A percentile compares a stretch with the other conserved stretches of the same genome.
Evolutionary conservation across 2,888 invertebrate genomes (phyloP).

Genomic region (Polia nebulosa): DNA sequence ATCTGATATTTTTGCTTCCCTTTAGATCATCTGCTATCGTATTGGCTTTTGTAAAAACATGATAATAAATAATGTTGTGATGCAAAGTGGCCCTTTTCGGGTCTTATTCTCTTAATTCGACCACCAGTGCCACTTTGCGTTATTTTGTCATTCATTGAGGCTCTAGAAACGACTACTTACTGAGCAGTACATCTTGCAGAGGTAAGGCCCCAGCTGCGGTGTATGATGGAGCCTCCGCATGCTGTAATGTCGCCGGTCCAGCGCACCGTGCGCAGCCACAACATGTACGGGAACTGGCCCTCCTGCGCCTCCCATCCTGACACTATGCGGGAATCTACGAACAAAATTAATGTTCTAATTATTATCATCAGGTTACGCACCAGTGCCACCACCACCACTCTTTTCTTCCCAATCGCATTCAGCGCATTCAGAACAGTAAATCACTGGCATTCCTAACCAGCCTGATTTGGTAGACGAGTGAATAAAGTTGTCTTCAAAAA

Average conservation of each 20-base stretch:
- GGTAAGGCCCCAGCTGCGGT: slow-evolving; percentile 73
- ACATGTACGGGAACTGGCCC: slow-evolving; percentile 74
- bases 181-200: slow-evolving; percentile 73
- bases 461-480: not conserved
- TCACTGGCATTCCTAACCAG: not conserved
- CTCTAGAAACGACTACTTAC: slow-evolving; percentile 53
- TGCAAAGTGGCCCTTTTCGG: too few relatives aligned
- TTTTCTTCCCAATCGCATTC: too few relatives aligned
- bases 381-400: too few relatives aligned
- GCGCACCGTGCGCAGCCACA: slow-evolving; percentile 68
- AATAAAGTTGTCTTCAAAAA: too few relatives aligned
- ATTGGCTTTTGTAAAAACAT: too few relatives aligned
- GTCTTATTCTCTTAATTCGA: too few relatives aligned
- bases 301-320: slow-evolving; percentile 73
- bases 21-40: too few relatives aligned
- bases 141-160: too few relatives aligned
- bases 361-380: not conserved
- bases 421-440: too few relatives aligned
- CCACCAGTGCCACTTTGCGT: too few relatives aligned
- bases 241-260: slow-evolving; percentile 63
- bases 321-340: slow-evolving; percentile 70
- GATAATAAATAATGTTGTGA: too few relatives aligned
- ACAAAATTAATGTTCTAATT: not conserved
- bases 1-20: too few relatives aligned
- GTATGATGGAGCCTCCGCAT: slow-evolving; percentile 75